Conservation (phyloP, 2,797 vertebrate genomes). For the Eulemur rubriventer region DNA sequence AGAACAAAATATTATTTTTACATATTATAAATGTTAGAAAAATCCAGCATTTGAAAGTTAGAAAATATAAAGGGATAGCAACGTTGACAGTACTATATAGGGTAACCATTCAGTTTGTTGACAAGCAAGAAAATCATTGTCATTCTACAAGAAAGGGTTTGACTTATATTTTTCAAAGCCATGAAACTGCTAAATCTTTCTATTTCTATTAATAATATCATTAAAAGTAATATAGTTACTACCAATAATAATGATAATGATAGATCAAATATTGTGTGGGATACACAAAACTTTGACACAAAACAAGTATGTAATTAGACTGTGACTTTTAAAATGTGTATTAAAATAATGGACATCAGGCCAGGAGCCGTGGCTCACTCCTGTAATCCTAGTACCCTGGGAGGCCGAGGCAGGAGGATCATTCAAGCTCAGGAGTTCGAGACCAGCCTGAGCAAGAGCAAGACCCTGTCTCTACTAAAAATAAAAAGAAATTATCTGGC, state of each 20-base stretch:
- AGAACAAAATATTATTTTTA: background rate
- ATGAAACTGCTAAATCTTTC: conserved; percentile 17
- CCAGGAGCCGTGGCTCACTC: too few species aligned
- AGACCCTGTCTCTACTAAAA: too few species aligned
- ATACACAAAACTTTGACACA: background rate
- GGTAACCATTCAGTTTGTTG: conserved; percentile 22
- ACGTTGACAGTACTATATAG: background rate
- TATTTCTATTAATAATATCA: conserved; percentile 23
- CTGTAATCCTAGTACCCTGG: too few species aligned
- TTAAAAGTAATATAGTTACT: conserved; percentile 25
- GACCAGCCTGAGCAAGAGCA: too few species aligned
- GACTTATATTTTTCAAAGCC: conserved; percentile 15
- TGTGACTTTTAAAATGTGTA: background rate
- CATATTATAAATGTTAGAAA: background rate
- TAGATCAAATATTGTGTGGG: background rate
- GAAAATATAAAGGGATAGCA: background rate
- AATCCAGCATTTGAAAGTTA: background rate
- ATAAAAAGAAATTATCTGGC: too few species aligned
- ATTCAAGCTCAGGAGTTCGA: too few species aligned
- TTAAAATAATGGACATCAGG: background rate
- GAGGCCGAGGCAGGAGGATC: too few species aligned
- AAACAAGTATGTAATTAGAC: background rate
- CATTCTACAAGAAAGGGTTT: background rate
- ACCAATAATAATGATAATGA: background rate
- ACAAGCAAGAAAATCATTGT: background rate